Evolutionary conservation across 2,888 invertebrate genomes (phyloP).

Genomic region (Chrysolina haemoptera): DNA sequence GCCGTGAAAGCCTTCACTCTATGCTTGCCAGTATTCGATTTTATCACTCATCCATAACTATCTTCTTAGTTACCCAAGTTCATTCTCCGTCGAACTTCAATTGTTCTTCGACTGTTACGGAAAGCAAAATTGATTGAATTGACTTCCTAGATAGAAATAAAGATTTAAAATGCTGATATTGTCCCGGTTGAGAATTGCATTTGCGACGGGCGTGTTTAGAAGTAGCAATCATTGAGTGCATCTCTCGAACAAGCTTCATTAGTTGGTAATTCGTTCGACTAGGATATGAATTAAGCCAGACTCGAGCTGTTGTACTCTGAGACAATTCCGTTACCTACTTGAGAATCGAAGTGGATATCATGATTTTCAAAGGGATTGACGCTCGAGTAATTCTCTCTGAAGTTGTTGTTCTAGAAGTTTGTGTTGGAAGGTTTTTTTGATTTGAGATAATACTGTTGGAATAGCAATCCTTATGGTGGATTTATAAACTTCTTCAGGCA

Average conservation of each 20-base stretch:
- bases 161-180: slow-evolving; percentile 18
- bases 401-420: no score
- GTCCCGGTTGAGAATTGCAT: slow-evolving; percentile 9
- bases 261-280: slow-evolving; percentile 10
- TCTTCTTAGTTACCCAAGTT: not conserved
- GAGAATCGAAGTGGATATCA: no score
- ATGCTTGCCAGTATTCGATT: not conserved
- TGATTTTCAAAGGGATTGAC: no score
- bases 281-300: not conserved
- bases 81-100: not conserved
- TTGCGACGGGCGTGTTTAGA: not conserved
- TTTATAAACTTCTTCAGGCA: no score
- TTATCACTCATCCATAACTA: not conserved
- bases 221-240: slow-evolving; percentile 15
- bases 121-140: slow-evolving; percentile 3
- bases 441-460: no score
- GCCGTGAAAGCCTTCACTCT: no score
- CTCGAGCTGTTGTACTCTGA: not conserved
- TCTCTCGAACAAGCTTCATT: slow-evolving; percentile 1
- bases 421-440: no score
- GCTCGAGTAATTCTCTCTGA: no score
- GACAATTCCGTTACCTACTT: not conserved
- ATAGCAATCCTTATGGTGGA: no score
- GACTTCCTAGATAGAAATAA: not conserved
- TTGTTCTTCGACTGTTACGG: not conserved